Evolutionary conservation across 2,888 invertebrate genomes (phyloP).

Genomic region (Macrosiphum euphorbiae): DNA sequence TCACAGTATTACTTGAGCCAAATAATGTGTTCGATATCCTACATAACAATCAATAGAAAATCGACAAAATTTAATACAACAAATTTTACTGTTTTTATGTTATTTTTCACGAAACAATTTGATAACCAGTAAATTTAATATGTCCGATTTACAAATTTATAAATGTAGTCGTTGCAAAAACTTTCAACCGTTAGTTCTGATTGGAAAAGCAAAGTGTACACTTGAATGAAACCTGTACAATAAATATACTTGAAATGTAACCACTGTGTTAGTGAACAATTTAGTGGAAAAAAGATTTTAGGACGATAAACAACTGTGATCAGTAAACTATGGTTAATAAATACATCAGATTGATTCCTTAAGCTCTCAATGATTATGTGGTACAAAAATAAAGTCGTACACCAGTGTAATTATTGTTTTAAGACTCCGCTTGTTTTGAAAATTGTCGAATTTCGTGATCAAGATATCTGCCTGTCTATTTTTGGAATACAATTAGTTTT

Average conservation of each 20-base stretch:
- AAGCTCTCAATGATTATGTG: background rate
- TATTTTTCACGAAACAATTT: background rate
- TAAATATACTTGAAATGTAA: background rate
- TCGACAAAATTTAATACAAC: background rate
- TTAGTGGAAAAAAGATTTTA: background rate
- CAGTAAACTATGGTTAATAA: background rate
- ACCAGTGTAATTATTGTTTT: background rate
- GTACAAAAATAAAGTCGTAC: background rate
- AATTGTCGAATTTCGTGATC: background rate
- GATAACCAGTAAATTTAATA: background rate
- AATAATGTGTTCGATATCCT: background rate
- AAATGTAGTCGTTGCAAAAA: background rate
- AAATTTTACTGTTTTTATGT: background rate
- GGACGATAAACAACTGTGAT: background rate
- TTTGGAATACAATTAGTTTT: background rate
- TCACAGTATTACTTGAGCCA: conserved; percentile 51
- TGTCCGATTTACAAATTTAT: background rate
- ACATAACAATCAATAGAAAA: background rate
- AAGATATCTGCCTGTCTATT: background rate
- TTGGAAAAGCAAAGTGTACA: background rate
- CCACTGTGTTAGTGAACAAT: background rate
- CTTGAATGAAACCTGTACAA: background rate
- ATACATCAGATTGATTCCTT: background rate
- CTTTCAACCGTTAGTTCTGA: background rate
- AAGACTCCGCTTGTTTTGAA: background rate